phyloP scores from a whole-genome alignment of 2,797 vertebrate species.

The Argya squamiceps region DNA sequence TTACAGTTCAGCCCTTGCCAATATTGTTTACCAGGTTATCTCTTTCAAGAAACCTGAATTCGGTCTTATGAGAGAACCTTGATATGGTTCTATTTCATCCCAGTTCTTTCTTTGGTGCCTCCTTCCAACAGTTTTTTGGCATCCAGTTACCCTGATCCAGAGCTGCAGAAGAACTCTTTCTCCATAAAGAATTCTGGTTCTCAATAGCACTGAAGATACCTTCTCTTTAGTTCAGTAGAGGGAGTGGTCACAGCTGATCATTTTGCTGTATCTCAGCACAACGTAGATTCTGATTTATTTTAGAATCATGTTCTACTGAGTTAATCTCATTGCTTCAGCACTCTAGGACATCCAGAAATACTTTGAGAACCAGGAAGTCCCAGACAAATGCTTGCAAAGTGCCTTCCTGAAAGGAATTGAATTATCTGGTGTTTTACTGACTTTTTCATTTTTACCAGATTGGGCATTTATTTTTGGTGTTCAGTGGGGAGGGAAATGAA shows the following conservation, averaged over 20 bases:
- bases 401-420: background rate
- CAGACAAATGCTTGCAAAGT: background rate
- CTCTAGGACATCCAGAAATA: background rate
- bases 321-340: background rate
- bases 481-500: background rate
- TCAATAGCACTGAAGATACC: background rate
- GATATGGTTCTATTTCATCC: background rate
- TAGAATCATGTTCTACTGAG: background rate
- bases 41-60: background rate
- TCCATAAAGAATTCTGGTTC: background rate
- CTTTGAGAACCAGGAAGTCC: background rate
- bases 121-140: background rate
- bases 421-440: background rate
- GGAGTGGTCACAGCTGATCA: background rate
- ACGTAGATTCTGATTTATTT: background rate
- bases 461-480: background rate
- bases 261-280: background rate
- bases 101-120: background rate
- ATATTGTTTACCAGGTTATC: background rate
- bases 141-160: background rate
- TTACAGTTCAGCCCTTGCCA: background rate
- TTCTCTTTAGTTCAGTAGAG: background rate
- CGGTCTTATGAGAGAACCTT: background rate
- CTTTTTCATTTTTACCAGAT: background rate
- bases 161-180: background rate